Base-by-base conservation (phyloP, 2,113 vertebrate species). In the Lophotis ruficrista region DNA sequence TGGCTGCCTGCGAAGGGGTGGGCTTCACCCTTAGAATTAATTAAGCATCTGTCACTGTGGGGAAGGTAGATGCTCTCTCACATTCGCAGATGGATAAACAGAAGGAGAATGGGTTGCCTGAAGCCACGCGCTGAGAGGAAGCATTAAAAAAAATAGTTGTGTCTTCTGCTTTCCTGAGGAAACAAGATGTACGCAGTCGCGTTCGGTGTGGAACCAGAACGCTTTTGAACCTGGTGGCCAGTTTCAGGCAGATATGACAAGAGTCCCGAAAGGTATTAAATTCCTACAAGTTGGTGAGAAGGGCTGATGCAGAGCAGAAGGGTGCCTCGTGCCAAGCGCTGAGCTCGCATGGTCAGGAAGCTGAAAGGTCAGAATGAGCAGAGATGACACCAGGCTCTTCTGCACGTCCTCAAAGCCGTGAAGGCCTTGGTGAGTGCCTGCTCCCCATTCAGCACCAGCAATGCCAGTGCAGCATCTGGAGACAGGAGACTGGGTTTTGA, bases 41-140 rank as follows among this genome's bases (percentile, higher is more conserved):
- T 54, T 31, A 75, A 89, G 82, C 84, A 76, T 69, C 92, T 91
- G 92, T 35, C 73, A 14, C 47, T 4, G 10, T 37, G 69, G 78
- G 86, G 81, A 87, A 79, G 85, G 92, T 72, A 45, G 83, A 10
- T 57, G 83, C 83, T 90, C 23, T 47, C 82, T 80, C 57, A 25
- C 70, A 9, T 20, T 75, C 85, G 12, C 88, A 94, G 94, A 73
- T 90, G 92, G 90, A 45, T 81, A 58, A 27, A 48, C 96, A 92
- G 95, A 86, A 92, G 92, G 86, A 92, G 91, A 77, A 95, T 84
- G 88, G 64, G 83, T 78, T 93, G 94, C 83, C 95, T 88, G 83
- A 82, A 95, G 90, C 86, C 85, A 53, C 3, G 7, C 53, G 2
- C 14, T 12, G 71, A 58, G 71, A 80, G 50, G 41, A 66, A 90